Conservation (phyloP, 2,113 vertebrate species). For the Labeo catla region DNA sequence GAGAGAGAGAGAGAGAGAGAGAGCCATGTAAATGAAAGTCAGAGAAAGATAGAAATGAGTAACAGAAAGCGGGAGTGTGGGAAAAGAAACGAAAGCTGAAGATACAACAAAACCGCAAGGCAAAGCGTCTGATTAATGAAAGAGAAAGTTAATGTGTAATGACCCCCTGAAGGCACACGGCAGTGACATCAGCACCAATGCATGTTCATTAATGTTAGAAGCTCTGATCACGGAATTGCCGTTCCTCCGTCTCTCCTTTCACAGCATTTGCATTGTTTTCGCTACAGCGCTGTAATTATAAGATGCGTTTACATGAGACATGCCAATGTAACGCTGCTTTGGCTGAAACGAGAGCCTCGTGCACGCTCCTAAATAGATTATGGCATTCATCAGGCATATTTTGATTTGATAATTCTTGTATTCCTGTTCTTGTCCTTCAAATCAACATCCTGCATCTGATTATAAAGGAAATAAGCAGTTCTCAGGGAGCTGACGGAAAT, state of each 20-base stretch:
- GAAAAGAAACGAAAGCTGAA: slow-evolving; percentile 15
- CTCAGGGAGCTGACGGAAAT: slow-evolving; percentile 3
- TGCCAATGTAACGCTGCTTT: not conserved
- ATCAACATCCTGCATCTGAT: slow-evolving; percentile 32
- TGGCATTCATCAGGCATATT: slow-evolving; percentile 22
- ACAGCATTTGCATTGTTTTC: not conserved
- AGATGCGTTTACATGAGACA: not conserved
- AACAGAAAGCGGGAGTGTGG: slow-evolving; percentile 3
- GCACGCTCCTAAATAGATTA: not conserved
- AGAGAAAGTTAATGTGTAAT: slow-evolving; percentile 45
- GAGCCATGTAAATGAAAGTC: slow-evolving; percentile 12
- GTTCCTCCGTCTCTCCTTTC: not conserved
- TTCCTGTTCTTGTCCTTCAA: slow-evolving; percentile 27
- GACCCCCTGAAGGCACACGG: slow-evolving; percentile 46
- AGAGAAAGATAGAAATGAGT: slow-evolving; percentile 6
- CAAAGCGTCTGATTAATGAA: slow-evolving; percentile 54
- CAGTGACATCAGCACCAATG: slow-evolving; percentile 51
- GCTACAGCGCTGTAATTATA: not conserved
- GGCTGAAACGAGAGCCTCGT: not conserved
- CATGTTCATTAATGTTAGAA: slow-evolving; percentile 49
- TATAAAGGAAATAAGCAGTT: slow-evolving; percentile 31
- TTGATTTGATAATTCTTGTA: slow-evolving; percentile 7
- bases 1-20: not conserved
- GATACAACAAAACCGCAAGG: too few relatives aligned
- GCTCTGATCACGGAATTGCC: not conserved